These are phyloP conservation scores for Drosophila willistoni DNA, from an alignment of 1,140 invertebrate species.

Conservation along the genomic window DNA sequence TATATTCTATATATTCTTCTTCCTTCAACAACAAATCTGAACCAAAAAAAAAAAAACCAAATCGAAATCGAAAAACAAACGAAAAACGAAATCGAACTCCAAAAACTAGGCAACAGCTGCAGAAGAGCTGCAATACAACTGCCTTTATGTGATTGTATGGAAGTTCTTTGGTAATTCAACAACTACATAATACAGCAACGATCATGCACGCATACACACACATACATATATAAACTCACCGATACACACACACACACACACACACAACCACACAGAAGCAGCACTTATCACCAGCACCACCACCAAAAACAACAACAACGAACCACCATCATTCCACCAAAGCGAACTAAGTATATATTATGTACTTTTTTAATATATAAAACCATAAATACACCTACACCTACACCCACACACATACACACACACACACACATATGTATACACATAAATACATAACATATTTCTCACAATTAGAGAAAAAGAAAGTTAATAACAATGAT, in stretches of 20 bases:
- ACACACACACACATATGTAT: constrained; percentile 20
- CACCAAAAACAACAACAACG: constrained; percentile 1
- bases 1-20: constrained; percentile 33
- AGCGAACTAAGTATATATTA: not conserved
- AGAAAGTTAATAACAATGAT: not conserved
- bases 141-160: constrained; percentile 82
- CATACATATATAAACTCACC: no score
- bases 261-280: constrained; percentile 12
- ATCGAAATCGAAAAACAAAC: constrained; percentile 22
- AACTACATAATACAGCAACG: constrained; percentile 56
- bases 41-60: constrained; percentile 27
- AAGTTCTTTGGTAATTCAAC: constrained; percentile 82
- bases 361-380: constrained; percentile 13
- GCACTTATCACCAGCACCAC: constrained; percentile 6
- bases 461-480: not conserved
- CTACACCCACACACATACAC: constrained; percentile 23
- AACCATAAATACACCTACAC: constrained; percentile 21
- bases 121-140: constrained; percentile 82
- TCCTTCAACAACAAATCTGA: constrained; percentile 37
- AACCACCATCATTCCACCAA: not conserved
- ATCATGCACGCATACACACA: constrained; percentile 11
- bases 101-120: constrained; percentile 76
- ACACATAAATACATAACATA: not conserved
- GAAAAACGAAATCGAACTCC: constrained; percentile 47
- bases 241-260: constrained; percentile 12